A percentile compares a stretch with the other conserved stretches of the same genome.
phyloP scores from a whole-genome alignment of 2,888 invertebrate species.

The Meiosimyza decipiens region DNA sequence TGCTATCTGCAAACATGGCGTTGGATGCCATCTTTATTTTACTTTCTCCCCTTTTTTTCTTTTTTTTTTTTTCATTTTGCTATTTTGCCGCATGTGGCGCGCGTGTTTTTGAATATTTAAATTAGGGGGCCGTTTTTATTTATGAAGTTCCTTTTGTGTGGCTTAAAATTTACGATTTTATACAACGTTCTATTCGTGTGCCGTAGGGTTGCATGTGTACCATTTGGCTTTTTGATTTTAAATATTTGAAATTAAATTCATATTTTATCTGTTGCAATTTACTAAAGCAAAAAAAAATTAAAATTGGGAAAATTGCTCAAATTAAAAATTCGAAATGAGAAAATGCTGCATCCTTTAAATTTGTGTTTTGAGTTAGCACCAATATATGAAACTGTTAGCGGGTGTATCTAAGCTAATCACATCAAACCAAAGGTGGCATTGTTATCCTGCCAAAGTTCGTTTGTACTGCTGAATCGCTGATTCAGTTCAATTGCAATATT shows the following conservation, averaged over 20 bases:
- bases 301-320: too few species aligned
- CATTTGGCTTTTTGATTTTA: slow-evolving; percentile 45
- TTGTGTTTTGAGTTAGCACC: too few species aligned
- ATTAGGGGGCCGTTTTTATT: slow-evolving; percentile 45
- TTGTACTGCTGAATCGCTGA: too few species aligned
- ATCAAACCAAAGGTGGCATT: too few species aligned
- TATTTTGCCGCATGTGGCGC: slow-evolving; percentile 18
- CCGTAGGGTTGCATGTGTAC: slow-evolving; percentile 37
- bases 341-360: too few species aligned
- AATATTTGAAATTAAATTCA: slow-evolving; percentile 60
- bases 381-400: slow-evolving; percentile 31
- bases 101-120: slow-evolving; percentile 50
- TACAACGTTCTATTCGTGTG: too few species aligned
- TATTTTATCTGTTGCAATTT: slow-evolving; percentile 41
- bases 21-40: background rate
- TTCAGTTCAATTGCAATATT: too few species aligned
- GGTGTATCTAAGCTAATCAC: background rate
- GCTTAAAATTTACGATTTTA: too few species aligned
- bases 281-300: too few species aligned
- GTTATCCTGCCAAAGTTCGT: too few species aligned
- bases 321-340: too few species aligned
- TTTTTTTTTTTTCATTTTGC: background rate
- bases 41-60: slow-evolving; percentile 3
- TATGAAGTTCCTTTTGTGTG: slow-evolving; percentile 18
- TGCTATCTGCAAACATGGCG: background rate